Evolutionary conservation across 2,113 vertebrate species (phyloP), one percentile per base, ranked within the genome.

Genomic region (Sebastes schlegelii): DNA sequence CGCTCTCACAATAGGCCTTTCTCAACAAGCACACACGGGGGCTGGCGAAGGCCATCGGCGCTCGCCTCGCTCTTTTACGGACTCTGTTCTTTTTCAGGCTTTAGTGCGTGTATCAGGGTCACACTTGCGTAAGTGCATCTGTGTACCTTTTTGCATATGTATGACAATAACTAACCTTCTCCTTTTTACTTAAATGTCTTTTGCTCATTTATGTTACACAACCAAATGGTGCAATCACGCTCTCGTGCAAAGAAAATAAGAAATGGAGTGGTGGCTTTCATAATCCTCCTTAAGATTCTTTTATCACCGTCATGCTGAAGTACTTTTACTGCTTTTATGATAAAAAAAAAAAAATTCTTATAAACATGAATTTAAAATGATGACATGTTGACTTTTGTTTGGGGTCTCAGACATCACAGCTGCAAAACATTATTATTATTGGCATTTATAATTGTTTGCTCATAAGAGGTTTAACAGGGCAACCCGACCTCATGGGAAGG

Each of bases 41-140:
- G 78, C 77, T 72, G 75, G 72, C 88, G 88, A 92, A 92, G 90
- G 88, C 82, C 86, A 43, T 16, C 10, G 12, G 12, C 26, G 48
- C 67, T 72, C 57, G 51, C 66, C 72, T 84, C 2, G 4, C 65
- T 82, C 73, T 85, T 83, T 68, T 51, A 34, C 48, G 42, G 74
- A 72, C 42, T 61, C 40, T 80, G 66, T 71, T 79, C 73, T 87
- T 91, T 90, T 88, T 60, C 76, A 86, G 80, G 49, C 86, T 76
- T 72, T 46, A 71, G 70, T 82, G 55, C 68, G 76, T 61, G 79
- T 19, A 84, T 80, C 87, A 86, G 72, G 83, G 85, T 79, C 72
- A 45, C 57, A 52, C 63, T 74, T 46, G 46, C 62, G 8, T 66
- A 46, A 82, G 68, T 64, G 82, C 16, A 45, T 57, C 23, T 82